phyloP scores from a whole-genome alignment of 1,140 invertebrate genomes.

The Dufourea novaeangliae region DNA sequence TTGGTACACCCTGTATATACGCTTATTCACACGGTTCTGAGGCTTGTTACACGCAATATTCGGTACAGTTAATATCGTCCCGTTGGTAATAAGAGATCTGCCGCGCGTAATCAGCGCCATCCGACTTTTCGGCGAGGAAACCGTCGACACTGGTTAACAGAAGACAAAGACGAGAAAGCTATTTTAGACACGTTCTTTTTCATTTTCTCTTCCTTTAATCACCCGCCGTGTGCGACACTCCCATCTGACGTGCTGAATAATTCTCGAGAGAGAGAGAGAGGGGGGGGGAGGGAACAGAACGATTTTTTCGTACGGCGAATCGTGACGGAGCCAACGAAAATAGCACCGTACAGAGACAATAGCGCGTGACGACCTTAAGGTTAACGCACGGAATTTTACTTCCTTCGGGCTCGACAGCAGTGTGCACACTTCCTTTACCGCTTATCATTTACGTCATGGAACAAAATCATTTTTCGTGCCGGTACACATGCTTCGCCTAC shows the following conservation, averaged over 20 bases:
- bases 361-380: conserved; percentile 52
- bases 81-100: no score
- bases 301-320: conserved; percentile 58
- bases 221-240: conserved; percentile 9
- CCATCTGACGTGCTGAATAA: conserved; percentile 31
- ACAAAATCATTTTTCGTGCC: no score
- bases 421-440: not conserved
- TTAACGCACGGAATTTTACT: conserved; percentile 12
- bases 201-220: conserved; percentile 30
- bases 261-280: no score
- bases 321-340: conserved; percentile 56
- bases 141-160: conserved; percentile 8
- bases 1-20: no score
- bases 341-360: conserved; percentile 52
- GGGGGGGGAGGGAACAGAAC: conserved; percentile 47
- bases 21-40: no score
- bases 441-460: not conserved
- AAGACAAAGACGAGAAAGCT: not conserved
- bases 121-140: not conserved
- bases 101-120: no score
- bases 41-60: no score
- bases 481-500: no score
- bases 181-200: not conserved
- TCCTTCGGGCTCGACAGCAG: not conserved
- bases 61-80: no score